Evolutionary conservation across 2,888 invertebrate genomes (phyloP).

Genomic region (Mythimna ferrago): DNA sequence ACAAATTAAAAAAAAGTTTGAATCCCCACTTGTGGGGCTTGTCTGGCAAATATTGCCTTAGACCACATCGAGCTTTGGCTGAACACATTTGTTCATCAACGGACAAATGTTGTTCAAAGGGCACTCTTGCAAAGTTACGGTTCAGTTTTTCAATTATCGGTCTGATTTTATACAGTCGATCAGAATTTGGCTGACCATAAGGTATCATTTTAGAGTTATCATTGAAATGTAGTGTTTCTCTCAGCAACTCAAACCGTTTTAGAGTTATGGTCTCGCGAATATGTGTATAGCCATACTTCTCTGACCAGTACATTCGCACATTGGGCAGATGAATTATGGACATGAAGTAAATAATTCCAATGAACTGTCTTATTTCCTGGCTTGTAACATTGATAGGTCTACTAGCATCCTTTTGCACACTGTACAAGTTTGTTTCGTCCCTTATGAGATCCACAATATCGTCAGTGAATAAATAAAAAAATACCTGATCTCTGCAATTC

Average conservation of each 20-base stretch:
- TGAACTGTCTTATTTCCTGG: conserved; percentile 27
- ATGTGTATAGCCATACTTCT: conserved; percentile 22
- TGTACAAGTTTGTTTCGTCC: conserved; percentile 30
- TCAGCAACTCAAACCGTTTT: conserved; percentile 35
- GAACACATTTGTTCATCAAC: conserved; percentile 67
- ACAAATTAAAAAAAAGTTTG: conserved; percentile 60
- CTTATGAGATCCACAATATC: conserved; percentile 29
- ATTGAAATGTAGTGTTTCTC: conserved; percentile 5
- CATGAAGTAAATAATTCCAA: no score
- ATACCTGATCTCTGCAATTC: conserved; percentile 31
- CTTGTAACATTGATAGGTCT: conserved; percentile 13
- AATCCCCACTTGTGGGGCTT: conserved; percentile 76
- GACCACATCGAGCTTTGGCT: conserved; percentile 43
- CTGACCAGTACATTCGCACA: conserved; percentile 41
- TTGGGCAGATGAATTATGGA: no score
- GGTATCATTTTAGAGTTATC: conserved; percentile 36
- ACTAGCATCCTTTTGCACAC: conserved; percentile 30
- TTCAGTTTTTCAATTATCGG: no score
- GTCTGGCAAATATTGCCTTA: conserved; percentile 71
- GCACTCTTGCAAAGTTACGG: conserved; percentile 16
- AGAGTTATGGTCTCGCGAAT: conserved; percentile 27
- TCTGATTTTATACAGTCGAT: conserved; percentile 9
- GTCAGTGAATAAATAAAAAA: conserved; percentile 47
- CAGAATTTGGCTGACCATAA: conserved; percentile 30
- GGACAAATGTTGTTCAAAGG: conserved; percentile 42